Conservation (phyloP, 2,113 vertebrate species). For the Hemicordylus capensis region DNA sequence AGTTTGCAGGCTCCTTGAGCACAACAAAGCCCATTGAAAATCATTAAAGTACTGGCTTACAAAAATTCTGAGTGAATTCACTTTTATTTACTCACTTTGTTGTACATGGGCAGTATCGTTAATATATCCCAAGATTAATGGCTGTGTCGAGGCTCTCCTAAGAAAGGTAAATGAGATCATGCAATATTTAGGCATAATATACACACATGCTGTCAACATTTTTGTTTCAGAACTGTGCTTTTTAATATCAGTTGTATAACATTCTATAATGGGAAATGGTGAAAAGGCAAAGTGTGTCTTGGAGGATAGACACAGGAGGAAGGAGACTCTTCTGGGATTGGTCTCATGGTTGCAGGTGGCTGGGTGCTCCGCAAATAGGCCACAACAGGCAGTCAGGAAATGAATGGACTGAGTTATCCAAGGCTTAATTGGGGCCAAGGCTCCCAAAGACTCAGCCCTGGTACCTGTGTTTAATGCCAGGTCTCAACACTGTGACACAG, state of each 20-base stretch:
- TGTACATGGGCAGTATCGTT: neutral
- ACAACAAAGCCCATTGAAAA: neutral
- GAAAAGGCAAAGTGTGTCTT: neutral
- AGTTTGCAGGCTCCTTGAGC: neutral
- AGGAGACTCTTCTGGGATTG: neutral
- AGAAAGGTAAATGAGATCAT: constrained; percentile 21
- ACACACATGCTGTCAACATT: neutral
- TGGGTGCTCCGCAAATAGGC: neutral
- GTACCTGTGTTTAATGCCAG: neutral
- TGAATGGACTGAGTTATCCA: neutral
- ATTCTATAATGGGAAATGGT: neutral
- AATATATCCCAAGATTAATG: constrained; percentile 18
- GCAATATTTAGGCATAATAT: constrained; percentile 9
- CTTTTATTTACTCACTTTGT: constrained; percentile 17
- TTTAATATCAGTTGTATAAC: neutral
- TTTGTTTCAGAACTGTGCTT: neutral
- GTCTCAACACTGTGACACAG: neutral
- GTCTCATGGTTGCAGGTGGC: neutral
- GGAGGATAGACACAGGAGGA: neutral
- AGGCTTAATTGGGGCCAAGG: neutral
- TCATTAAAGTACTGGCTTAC: constrained; percentile 4
- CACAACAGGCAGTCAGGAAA: neutral
- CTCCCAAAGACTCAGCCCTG: neutral
- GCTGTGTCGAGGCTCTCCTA: neutral
- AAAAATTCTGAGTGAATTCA: neutral